Evolutionary conservation across 2,888 invertebrate species (phyloP).

Genomic region (Argynnis bischoffii): DNA sequence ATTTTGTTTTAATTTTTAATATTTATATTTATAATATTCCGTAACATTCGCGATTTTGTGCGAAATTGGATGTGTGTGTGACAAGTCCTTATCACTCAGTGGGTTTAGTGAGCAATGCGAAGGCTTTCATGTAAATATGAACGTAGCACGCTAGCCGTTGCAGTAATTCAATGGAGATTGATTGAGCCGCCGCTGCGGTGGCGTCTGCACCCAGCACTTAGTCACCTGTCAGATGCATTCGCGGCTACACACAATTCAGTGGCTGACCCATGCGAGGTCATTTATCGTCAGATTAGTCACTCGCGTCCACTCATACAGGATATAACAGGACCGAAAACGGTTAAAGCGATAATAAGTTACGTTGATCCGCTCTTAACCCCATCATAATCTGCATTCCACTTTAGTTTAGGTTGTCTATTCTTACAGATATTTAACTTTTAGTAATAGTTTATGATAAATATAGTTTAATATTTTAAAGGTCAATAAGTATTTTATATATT

Average conservation of each 20-base stretch:
- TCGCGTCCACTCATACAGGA: slow-evolving; percentile 39
- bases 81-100: background rate
- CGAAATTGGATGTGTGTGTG: background rate
- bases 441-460: too few relatives aligned
- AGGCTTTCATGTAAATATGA: slow-evolving; percentile 25
- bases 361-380: slow-evolving; percentile 22
- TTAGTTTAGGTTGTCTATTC: background rate
- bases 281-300: slow-evolving; percentile 63
- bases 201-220: slow-evolving; percentile 67
- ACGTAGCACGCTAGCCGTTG: slow-evolving; percentile 30
- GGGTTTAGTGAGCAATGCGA: slow-evolving; percentile 5
- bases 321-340: slow-evolving; percentile 23
- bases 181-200: slow-evolving; percentile 56
- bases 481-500: too few relatives aligned
- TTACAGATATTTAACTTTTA: too few relatives aligned
- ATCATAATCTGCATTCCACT: background rate
- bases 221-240: slow-evolving; percentile 65
- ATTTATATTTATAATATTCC: too few relatives aligned
- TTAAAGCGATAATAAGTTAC: slow-evolving; percentile 32
- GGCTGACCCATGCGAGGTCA: slow-evolving; percentile 51
- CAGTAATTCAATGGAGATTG: slow-evolving; percentile 55
- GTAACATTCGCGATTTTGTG: background rate
- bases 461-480: too few relatives aligned
- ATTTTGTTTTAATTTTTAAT: too few relatives aligned
- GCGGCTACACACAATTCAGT: slow-evolving; percentile 60